Conservation (phyloP, 1,140 invertebrate species). For the Cecropterus lyciades region DNA sequence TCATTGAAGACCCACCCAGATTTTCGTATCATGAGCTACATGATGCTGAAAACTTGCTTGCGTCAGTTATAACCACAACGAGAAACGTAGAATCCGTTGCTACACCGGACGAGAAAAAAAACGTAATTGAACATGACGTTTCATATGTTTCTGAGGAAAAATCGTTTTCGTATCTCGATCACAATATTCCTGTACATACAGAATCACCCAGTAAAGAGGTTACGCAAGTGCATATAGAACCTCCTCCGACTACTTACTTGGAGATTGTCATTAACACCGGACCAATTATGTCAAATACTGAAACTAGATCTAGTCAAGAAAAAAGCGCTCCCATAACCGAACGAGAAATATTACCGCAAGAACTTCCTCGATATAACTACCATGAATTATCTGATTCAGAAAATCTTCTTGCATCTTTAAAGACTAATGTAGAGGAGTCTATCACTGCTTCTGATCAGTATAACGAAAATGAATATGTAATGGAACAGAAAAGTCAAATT, state of each 20-base stretch:
- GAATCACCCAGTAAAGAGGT: not conserved
- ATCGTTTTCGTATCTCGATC: not conserved
- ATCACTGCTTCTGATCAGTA: not conserved
- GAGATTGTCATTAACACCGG: constrained; percentile 22
- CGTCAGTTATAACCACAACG: not conserved
- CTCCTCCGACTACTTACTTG: constrained; percentile 24
- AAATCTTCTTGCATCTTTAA: constrained; percentile 23
- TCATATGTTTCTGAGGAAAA: not conserved
- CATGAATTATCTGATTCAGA: constrained; percentile 37
- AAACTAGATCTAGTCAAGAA: not conserved
- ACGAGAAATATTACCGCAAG: constrained; percentile 1
- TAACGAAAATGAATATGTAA: not conserved
- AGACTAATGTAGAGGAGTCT: not conserved
- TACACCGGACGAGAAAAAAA: not conserved
- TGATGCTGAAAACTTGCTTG: constrained; percentile 39
- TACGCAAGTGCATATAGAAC: not conserved
- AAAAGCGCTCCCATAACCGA: not conserved
- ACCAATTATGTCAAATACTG: not conserved
- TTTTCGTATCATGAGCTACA: constrained; percentile 39
- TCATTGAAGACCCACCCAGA: constrained; percentile 10
- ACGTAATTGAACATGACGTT: not conserved
- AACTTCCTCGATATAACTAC: constrained; percentile 28
- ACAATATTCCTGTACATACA: not conserved
- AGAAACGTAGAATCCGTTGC: not conserved
- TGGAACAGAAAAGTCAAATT: not conserved